Percentiles rank a stretch among this genome's conserved stretches.
These are phyloP conservation scores for Ochotona curzoniae DNA, from an alignment of 2,113 vertebrate genomes.

Conservation along the genomic window DNA sequence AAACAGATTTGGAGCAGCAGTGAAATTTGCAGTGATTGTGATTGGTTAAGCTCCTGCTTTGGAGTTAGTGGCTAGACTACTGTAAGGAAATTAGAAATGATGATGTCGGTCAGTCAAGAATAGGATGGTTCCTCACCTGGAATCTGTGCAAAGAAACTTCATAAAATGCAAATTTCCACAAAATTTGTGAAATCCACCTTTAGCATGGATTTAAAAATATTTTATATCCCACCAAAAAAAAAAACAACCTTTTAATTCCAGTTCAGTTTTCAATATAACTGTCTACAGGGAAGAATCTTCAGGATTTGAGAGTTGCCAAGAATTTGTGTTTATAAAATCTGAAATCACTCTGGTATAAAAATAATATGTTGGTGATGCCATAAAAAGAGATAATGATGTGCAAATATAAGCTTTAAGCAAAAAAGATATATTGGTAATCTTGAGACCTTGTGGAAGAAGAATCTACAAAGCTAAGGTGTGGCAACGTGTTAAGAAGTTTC, in stretches of 20 bases:
- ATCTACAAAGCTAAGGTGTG: background rate
- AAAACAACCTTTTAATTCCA: too few species aligned
- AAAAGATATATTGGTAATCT: background rate
- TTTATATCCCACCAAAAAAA: too few species aligned
- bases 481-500: background rate
- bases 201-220: too few species aligned
- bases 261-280: too few species aligned
- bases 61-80: background rate
- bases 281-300: background rate
- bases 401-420: background rate
- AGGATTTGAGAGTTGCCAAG: background rate
- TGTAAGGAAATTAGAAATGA: background rate
- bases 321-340: background rate
- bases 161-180: too few species aligned
- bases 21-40: background rate
- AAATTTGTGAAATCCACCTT: too few species aligned
- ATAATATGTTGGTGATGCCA: background rate
- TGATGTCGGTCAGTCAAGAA: background rate
- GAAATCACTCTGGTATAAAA: background rate
- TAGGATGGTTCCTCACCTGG: background rate
- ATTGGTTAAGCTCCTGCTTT: background rate
- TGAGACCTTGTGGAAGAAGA: background rate
- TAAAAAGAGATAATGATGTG: background rate
- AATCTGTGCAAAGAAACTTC: too few species aligned
- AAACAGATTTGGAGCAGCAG: background rate